Evolutionary conservation across 2,888 invertebrate genomes (phyloP).

Genomic region (Pristionchus entomophagus): DNA sequence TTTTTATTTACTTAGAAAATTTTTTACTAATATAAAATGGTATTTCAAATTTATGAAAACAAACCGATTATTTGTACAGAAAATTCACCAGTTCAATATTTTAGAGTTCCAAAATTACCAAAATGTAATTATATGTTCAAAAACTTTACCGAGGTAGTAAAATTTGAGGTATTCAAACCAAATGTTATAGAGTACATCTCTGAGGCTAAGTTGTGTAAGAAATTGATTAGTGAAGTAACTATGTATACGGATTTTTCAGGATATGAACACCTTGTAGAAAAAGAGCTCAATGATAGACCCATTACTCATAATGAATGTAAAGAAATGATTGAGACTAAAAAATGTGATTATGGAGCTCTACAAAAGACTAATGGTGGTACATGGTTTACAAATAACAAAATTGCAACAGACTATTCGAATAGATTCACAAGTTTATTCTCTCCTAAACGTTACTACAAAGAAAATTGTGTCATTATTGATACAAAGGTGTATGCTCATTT

Average conservation of each 20-base stretch:
- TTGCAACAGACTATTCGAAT: constrained; percentile 60
- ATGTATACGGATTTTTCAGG: constrained; percentile 61
- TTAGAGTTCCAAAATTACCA: constrained; percentile 54
- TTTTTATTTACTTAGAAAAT: constrained; percentile 8
- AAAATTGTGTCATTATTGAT: constrained; percentile 64
- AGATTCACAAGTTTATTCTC: constrained; percentile 61
- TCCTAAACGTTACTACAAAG: constrained; percentile 59
- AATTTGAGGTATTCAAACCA: constrained; percentile 58
- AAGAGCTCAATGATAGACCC: constrained; percentile 56
- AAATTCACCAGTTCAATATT: constrained; percentile 54
- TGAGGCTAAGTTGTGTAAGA: constrained; percentile 58
- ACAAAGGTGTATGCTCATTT: constrained; percentile 63
- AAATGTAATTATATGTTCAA: constrained; percentile 54
- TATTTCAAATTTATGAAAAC: not conserved
- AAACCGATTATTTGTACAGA: constrained; percentile 50
- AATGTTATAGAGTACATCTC: constrained; percentile 52
- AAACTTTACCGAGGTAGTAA: constrained; percentile 51
- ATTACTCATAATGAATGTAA: constrained; percentile 58
- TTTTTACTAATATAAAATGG: constrained; percentile 52
- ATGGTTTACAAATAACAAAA: constrained; percentile 62
- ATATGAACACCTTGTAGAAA: constrained; percentile 58
- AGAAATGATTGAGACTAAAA: constrained; percentile 57
- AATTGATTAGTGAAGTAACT: constrained; percentile 54
- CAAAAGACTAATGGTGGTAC: constrained; percentile 48
- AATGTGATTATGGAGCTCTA: constrained; percentile 58